A percentile compares a stretch with the other conserved stretches of the same genome.
phyloP scores from a whole-genome alignment of 2,888 invertebrate species.

The Phyto melanocephala region DNA sequence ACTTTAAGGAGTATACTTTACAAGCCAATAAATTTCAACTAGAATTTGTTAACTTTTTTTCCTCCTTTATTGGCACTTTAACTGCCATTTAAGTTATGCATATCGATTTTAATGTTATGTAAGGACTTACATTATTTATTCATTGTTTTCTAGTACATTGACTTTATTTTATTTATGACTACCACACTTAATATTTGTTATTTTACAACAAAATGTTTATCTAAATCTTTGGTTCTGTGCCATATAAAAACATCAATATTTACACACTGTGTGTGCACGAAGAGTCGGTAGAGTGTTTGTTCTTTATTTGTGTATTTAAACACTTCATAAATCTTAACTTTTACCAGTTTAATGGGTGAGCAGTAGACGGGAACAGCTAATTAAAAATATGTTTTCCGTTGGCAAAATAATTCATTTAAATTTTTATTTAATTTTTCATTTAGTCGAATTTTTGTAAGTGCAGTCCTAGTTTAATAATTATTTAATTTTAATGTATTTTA shows the following conservation, averaged over 20 bases:
- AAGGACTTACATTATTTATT: slow-evolving; percentile 41
- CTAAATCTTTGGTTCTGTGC: slow-evolving; percentile 26
- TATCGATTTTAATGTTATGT: background rate
- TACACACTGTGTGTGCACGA: background rate
- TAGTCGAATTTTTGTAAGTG: too few species aligned
- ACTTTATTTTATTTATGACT: slow-evolving; percentile 50
- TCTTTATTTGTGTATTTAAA: slow-evolving; percentile 45
- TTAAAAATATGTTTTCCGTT: slow-evolving; percentile 24
- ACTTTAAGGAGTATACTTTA: background rate
- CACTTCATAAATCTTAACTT: slow-evolving; percentile 55
- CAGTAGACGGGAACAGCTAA: background rate
- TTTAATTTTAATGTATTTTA: too few species aligned
- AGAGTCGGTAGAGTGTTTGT: background rate
- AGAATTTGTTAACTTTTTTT: background rate
- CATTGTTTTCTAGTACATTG: slow-evolving; percentile 53
- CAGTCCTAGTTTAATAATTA: too few species aligned
- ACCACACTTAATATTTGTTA: slow-evolving; percentile 37
- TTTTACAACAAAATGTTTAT: slow-evolving; percentile 43
- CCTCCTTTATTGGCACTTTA: background rate
- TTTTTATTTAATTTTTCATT: too few species aligned
- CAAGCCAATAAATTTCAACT: background rate
- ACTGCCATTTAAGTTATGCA: background rate
- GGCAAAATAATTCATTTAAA: too few species aligned
- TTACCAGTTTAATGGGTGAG: slow-evolving; percentile 3
- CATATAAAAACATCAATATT: slow-evolving; percentile 41